Evolutionary conservation across 2,797 vertebrate species (phyloP).

Genomic region (Cephalopachus bancanus): DNA sequence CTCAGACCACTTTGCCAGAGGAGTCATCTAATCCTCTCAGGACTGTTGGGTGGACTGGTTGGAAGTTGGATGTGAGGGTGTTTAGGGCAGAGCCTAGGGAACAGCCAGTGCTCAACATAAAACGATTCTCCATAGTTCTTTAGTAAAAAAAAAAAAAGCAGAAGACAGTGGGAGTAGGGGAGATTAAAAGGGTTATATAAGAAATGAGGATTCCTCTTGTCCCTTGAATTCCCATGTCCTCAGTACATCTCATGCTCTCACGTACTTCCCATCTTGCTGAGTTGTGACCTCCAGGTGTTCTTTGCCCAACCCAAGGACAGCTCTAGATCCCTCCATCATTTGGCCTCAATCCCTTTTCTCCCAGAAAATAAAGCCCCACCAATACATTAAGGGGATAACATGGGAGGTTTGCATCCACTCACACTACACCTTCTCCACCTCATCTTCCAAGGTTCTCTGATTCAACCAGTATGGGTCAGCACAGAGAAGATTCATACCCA

Average conservation of each 20-base stretch:
- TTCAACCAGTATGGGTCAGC: background rate
- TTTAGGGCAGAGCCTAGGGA: background rate
- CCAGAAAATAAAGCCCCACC: background rate
- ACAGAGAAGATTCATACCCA: background rate
- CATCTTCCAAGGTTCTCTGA: background rate
- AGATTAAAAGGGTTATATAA: background rate
- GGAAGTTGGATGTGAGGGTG: background rate
- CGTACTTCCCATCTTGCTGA: background rate
- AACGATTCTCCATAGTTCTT: background rate
- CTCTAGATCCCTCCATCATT: background rate
- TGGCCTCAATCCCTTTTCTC: background rate
- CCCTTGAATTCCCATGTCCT: background rate
- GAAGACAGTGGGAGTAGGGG: background rate
- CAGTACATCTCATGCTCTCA: background rate
- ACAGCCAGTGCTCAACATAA: background rate
- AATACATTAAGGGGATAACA: background rate
- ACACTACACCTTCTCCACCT: background rate
- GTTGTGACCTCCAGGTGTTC: background rate
- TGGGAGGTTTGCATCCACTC: background rate
- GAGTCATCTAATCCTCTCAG: background rate
- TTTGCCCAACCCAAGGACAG: background rate
- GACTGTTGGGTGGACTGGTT: background rate
- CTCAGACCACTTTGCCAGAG: background rate
- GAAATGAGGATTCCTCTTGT: background rate
- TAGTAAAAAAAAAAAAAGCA: slow-evolving; percentile 11